Evolutionary conservation across 1,140 invertebrate species (phyloP), one percentile per base, ranked within the genome.

Genomic region (Colletes latitarsis): DNA sequence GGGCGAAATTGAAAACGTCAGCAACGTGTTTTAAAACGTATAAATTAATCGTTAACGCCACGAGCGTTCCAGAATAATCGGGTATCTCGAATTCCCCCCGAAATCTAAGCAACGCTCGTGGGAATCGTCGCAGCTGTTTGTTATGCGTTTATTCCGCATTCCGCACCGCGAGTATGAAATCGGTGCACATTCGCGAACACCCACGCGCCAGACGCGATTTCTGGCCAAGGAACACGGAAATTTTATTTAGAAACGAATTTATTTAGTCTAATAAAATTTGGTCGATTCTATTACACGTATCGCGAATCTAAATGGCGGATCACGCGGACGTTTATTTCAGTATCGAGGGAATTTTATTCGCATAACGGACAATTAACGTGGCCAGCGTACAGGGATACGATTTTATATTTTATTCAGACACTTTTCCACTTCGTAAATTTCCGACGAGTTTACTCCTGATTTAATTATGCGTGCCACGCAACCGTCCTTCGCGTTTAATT

Each of bases 381-480:
- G 2, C 30, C 30, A 30, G 30, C 2, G 30, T 1, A 30, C 0
- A 30, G 30, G 2, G 2, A 30, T 30, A 30, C 30, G 2, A 30
- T 2, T 30, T 30, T 30, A 30, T 30, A 30, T 30, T 30, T 30
- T 30, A 30, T 30, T 30, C 30, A 8, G 21, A 15, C 15, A 5
- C 55, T 57, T 75, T 55, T 75, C 15, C 64, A 6, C 9, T 0
- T 1, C 17, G 43, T n/a, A 21, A 60, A 70, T 8, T 69, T 46
- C 52, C 67, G 39, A 62, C 30, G 14, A 30, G 30, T 77, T 60
- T 43, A 17, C 73, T 66, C 19, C 55, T 21, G 55, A 55, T 70
- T 77, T 77, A 77, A 77, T 77, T 77, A 77, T 46, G 68, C 76
- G 76, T 71, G 68, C 76, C 76, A 53, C 66, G 67, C 55, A 39